Evolutionary conservation across 2,113 vertebrate species (phyloP).

Genomic region (Phalacrocorax aristotelis): DNA sequence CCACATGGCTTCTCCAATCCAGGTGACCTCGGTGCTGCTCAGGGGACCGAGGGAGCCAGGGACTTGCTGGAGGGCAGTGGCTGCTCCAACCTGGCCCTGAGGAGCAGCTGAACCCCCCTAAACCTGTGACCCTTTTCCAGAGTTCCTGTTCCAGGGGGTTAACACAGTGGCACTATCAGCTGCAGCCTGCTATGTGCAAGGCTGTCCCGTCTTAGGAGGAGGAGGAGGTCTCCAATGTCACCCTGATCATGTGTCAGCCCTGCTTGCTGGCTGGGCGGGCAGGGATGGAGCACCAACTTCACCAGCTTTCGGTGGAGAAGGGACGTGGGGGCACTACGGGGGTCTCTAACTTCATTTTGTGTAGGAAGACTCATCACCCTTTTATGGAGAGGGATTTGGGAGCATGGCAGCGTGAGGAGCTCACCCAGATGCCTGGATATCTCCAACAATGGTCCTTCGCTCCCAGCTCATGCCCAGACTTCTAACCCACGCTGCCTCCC

Average conservation of each 20-base stretch:
- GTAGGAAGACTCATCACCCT: not conserved
- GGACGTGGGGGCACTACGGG: fast-evolving
- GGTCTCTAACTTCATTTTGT: not conserved
- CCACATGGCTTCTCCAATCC: fast-evolving
- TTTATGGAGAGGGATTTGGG: not conserved
- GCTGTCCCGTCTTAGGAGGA: not conserved
- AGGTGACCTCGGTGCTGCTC: not conserved
- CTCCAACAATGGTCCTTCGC: not conserved
- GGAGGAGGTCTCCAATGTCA: constrained; percentile 31
- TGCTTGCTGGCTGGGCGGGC: fast-evolving
- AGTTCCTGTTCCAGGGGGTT: not conserved
- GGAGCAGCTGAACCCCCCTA: not conserved
- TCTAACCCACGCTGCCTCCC: fast-evolving
- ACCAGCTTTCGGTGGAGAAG: not conserved
- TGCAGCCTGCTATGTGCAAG: not conserved
- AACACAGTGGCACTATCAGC: not conserved
- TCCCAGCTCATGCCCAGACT: not conserved
- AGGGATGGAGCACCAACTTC: not conserved
- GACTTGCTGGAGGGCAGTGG: not conserved
- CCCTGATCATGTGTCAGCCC: not conserved
- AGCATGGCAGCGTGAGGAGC: not conserved
- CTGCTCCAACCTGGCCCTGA: not conserved
- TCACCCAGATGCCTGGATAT: not conserved
- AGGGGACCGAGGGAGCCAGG: not conserved
- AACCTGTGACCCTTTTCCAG: not conserved